A percentile compares a stretch with the other conserved stretches of the same genome.
These are phyloP conservation scores for Tipula lateralis DNA, from an alignment of 2,888 invertebrate species.

Conservation along the genomic window DNA sequence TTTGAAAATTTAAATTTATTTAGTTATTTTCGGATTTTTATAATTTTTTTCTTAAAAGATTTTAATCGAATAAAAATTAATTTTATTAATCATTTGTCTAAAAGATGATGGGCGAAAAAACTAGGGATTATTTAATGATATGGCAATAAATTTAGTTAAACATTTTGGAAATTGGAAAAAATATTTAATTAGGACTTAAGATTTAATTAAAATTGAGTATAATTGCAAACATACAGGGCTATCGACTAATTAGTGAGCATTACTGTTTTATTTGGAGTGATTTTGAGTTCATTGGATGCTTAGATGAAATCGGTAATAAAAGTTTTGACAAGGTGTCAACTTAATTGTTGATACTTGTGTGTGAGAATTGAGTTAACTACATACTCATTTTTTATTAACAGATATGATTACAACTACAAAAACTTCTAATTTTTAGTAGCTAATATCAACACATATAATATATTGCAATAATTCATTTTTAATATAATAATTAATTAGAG, in stretches of 20 bases:
- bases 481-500: neutral
- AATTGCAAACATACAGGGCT: neutral
- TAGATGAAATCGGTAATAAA: neutral
- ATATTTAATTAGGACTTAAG: neutral
- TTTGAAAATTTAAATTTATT: too few relatives aligned
- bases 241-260: neutral
- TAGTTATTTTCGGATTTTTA: too few relatives aligned
- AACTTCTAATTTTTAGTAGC: neutral
- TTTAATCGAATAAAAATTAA: too few relatives aligned
- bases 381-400: constrained; percentile 9
- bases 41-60: too few relatives aligned
- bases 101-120: too few relatives aligned
- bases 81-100: too few relatives aligned
- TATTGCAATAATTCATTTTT: constrained; percentile 29
- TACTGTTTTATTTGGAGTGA: neutral
- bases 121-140: too few relatives aligned
- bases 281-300: neutral
- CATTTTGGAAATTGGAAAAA: neutral
- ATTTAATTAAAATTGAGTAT: neutral
- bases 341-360: neutral
- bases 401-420: neutral
- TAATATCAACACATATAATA: neutral
- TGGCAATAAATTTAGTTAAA: too few relatives aligned
- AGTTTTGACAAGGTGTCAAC: neutral
- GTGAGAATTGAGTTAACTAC: neutral